Conservation (phyloP, 2,113 vertebrate genomes). For the Alaudala cheleensis region DNA sequence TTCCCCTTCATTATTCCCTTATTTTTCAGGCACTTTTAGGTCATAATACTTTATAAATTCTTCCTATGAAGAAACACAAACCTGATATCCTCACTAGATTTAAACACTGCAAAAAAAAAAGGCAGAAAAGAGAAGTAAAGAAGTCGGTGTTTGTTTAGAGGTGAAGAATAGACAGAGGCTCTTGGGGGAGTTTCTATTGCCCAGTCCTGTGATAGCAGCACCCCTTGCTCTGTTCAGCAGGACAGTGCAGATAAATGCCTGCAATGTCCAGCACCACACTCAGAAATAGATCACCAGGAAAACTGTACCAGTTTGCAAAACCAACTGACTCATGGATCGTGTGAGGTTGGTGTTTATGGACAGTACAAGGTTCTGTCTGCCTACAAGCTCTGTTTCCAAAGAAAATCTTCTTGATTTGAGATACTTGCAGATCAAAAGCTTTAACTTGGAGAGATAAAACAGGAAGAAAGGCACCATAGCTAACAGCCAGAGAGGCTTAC, state of each 20-base stretch:
- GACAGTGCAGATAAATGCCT: background rate
- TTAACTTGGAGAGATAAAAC: background rate
- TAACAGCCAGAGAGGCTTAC: background rate
- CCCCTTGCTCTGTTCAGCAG: background rate
- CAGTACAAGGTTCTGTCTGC: background rate
- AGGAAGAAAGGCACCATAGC: background rate
- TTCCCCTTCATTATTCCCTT: background rate
- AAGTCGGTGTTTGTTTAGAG: accelerated
- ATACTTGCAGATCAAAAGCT: background rate
- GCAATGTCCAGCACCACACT: background rate
- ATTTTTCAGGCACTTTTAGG: background rate
- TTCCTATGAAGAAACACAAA: background rate
- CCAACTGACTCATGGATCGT: background rate
- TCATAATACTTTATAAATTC: background rate
- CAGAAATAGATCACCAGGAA: background rate
- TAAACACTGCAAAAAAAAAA: background rate
- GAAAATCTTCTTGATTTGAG: background rate
- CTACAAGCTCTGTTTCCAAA: background rate
- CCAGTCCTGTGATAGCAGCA: background rate
- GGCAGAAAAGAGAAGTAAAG: background rate
- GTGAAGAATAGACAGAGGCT: background rate
- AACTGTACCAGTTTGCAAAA: background rate
- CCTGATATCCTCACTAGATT: background rate
- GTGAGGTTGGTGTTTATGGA: background rate
- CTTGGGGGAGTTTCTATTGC: background rate